These are phyloP conservation scores for Myiotriccus ornatus DNA, from an alignment of 2,797 vertebrate species.

Conservation along the genomic window DNA sequence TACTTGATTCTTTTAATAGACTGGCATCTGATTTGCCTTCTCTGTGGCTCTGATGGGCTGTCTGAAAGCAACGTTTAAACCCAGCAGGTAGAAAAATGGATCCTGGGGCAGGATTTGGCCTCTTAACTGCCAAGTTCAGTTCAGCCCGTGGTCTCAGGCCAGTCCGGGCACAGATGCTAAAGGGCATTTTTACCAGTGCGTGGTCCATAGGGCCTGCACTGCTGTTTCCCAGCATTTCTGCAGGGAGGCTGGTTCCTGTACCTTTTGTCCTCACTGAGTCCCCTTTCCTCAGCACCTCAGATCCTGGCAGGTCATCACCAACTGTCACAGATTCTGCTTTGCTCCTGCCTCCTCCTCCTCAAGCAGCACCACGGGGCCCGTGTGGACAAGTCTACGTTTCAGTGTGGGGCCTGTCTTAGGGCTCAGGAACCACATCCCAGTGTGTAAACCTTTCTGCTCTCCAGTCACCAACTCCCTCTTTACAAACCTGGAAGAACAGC, in stretches of 20 bases:
- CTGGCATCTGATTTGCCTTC: neutral
- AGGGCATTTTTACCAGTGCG: neutral
- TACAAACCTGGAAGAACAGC: neutral
- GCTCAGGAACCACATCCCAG: neutral
- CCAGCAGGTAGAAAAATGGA: neutral
- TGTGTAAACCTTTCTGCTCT: neutral
- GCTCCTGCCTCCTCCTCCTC: neutral
- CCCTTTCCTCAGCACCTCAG: neutral
- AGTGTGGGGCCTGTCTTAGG: neutral
- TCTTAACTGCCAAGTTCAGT: neutral
- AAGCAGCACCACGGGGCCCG: neutral
- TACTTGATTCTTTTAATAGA: slow-evolving; percentile 16
- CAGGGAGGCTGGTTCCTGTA: neutral
- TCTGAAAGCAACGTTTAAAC: neutral
- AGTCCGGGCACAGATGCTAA: neutral
- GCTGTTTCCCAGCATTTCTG: neutral
- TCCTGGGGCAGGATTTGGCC: neutral
- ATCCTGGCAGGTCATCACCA: neutral
- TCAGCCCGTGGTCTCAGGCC: accelerated
- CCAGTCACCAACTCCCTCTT: accelerated
- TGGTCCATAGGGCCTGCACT: neutral
- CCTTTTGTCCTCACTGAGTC: neutral
- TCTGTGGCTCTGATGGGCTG: neutral
- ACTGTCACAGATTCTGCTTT: neutral
- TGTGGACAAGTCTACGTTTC: accelerated